Percentiles rank a stretch among this genome's conserved stretches.
Conservation (phyloP, 2,888 invertebrate genomes). For the Anodontia alba region DNA sequence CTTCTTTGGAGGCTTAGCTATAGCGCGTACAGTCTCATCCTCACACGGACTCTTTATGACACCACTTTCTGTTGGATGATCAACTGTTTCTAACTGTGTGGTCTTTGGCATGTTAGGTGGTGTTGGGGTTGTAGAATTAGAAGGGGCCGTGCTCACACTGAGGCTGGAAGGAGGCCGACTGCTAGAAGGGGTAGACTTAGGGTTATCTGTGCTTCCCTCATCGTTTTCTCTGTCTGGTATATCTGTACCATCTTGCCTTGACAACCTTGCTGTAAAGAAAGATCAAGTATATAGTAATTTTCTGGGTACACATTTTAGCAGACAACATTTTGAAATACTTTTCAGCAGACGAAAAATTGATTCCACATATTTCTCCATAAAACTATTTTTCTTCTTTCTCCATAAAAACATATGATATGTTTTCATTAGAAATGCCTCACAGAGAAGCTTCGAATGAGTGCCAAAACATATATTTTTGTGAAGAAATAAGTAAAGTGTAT, state of each 20-base stretch:
- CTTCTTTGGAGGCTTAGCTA: conserved; percentile 95
- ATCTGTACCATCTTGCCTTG: conserved; percentile 49
- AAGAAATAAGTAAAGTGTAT: too few species aligned
- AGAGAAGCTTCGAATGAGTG: too few species aligned
- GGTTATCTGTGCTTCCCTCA: conserved; percentile 31
- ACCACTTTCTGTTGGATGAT: conserved; percentile 8
- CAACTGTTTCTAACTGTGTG: conserved; percentile 30
- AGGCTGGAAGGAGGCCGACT: conserved; percentile 60
- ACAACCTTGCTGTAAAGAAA: conserved; percentile 6
- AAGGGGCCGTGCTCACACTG: conserved; percentile 54
- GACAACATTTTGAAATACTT: too few species aligned
- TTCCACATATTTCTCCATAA: too few species aligned
- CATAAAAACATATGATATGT: too few species aligned
- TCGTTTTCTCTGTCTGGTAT: conserved; percentile 55
- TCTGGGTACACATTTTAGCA: too few species aligned
- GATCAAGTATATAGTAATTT: too few species aligned
- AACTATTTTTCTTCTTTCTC: too few species aligned
- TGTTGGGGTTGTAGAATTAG: conserved; percentile 48
- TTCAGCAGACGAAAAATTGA: too few species aligned
- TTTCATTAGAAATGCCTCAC: too few species aligned
- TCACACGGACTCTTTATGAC: conserved; percentile 62
- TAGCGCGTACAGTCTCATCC: conserved; percentile 65
- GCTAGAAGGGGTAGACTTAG: conserved; percentile 61
- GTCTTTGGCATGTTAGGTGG: conserved; percentile 37
- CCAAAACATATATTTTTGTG: too few species aligned